Evolutionary conservation across 2,888 invertebrate genomes (phyloP).

Genomic region (Icerya purchasi): DNA sequence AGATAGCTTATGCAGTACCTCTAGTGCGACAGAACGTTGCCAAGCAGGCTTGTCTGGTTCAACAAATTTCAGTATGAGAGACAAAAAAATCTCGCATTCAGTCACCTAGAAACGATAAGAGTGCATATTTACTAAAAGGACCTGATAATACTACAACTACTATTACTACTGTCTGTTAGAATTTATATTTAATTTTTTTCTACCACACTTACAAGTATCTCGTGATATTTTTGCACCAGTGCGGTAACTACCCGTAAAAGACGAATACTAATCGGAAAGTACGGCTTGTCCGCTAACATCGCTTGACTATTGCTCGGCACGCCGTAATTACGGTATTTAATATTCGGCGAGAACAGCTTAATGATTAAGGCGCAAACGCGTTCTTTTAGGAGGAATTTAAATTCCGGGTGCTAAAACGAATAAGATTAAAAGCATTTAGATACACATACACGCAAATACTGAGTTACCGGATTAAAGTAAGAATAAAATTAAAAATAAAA

Average conservation of each 20-base stretch:
- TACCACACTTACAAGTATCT: slow-evolving; percentile 44
- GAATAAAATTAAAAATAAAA: no score
- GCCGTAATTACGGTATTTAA: slow-evolving; percentile 56
- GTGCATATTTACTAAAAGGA: neutral
- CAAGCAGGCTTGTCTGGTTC: slow-evolving; percentile 92
- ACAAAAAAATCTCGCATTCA: slow-evolving; percentile 95
- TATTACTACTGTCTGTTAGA: neutral
- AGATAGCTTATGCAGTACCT: slow-evolving; percentile 85
- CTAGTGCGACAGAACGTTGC: slow-evolving; percentile 86
- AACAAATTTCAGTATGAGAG: slow-evolving; percentile 86
- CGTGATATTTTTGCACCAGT: slow-evolving; percentile 81
- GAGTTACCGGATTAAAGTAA: no score
- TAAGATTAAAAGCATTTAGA: slow-evolving; percentile 8
- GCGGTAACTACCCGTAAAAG: slow-evolving; percentile 78
- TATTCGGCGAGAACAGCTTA: slow-evolving; percentile 90
- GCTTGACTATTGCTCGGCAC: slow-evolving; percentile 4
- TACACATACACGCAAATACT: no score
- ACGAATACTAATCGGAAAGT: slow-evolving; percentile 91
- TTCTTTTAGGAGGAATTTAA: slow-evolving; percentile 83
- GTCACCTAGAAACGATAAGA: slow-evolving; percentile 43
- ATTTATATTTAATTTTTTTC: neutral
- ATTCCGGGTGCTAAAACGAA: slow-evolving; percentile 63
- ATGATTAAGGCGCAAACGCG: slow-evolving; percentile 96
- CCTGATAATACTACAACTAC: neutral
- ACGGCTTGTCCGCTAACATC: slow-evolving; percentile 58